phyloP scores from a whole-genome alignment of 2,113 vertebrate species.

The Phoenicopterus ruber region DNA sequence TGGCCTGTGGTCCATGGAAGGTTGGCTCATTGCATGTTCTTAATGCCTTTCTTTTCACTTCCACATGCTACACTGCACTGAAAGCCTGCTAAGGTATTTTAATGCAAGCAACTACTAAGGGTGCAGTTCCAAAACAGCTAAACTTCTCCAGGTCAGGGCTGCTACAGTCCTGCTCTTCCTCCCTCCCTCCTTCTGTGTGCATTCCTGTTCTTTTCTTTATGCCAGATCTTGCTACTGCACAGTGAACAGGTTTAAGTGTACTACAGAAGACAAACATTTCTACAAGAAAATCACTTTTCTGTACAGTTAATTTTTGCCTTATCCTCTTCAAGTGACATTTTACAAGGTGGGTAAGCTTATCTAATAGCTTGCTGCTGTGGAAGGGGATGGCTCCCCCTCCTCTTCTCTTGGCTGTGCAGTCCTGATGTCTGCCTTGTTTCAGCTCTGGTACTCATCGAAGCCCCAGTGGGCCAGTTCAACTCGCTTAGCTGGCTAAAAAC shows the following conservation, averaged over 20 bases:
- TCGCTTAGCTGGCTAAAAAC: neutral
- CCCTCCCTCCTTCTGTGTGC: neutral
- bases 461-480: neutral
- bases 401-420: neutral
- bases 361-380: neutral
- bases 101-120: neutral
- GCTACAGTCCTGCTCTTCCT: neutral
- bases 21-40: neutral
- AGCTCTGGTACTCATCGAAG: neutral
- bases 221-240: neutral
- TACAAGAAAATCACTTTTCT: neutral
- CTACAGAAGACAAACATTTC: neutral
- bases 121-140: neutral
- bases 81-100: neutral
- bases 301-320: neutral
- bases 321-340: neutral
- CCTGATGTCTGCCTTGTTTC: neutral
- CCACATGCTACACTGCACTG: neutral
- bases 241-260: neutral
- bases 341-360: neutral
- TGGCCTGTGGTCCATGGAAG: neutral
- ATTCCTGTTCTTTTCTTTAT: neutral
- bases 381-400: neutral
- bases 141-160: neutral
- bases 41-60: conserved; percentile 9